Conservation (phyloP, 2,113 vertebrate genomes). For the Alethe diademata region DNA sequence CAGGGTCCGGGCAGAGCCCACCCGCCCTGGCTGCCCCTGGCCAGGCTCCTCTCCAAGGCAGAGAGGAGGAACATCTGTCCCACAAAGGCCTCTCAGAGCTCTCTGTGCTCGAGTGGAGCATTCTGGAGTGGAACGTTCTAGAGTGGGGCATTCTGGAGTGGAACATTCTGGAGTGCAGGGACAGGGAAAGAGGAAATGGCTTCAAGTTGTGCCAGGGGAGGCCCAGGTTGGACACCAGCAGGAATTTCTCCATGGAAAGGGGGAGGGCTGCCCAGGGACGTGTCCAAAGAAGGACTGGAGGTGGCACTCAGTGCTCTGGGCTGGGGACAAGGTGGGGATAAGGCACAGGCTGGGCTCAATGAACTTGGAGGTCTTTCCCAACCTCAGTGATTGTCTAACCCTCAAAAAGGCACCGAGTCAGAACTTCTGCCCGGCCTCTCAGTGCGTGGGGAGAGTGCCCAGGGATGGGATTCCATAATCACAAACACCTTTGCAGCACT, state of each 20-base stretch:
- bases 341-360: fast-evolving
- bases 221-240: fast-evolving
- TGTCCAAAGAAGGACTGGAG: neutral
- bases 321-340: neutral
- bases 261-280: neutral
- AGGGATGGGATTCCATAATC: conserved; percentile 59
- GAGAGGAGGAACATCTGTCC: conserved; percentile 67
- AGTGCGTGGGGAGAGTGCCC: neutral
- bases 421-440: conserved; percentile 34
- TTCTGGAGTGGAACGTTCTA: no score
- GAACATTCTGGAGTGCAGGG: neutral
- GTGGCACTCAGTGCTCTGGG: neutral
- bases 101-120: conserved; percentile 4
- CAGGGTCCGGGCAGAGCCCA: neutral
- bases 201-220: fast-evolving
- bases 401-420: neutral
- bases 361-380: neutral
- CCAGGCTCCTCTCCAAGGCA: neutral
- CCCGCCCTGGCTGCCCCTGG: neutral
- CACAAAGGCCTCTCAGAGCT: conserved; percentile 66
- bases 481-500: conserved; percentile 75
- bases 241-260: neutral
- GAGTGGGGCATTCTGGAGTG: no score
- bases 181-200: fast-evolving
- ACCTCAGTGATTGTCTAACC: neutral